These are phyloP conservation scores for Acanthochromis polyacanthus DNA, from an alignment of 2,113 vertebrate genomes.

Conservation along the genomic window DNA sequence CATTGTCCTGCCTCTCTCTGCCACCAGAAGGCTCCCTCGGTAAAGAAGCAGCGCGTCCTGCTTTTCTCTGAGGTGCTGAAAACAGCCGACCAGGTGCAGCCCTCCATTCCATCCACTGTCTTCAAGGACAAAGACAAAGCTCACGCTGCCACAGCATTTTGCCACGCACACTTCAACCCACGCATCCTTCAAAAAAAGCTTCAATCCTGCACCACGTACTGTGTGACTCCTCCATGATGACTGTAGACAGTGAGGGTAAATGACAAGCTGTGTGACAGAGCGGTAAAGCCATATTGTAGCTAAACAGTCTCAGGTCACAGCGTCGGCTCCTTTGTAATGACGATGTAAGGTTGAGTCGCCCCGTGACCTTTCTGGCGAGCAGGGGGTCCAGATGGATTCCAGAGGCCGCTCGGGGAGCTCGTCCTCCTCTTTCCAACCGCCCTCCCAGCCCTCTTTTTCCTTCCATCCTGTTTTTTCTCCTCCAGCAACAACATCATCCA, in stretches of 20 bases:
- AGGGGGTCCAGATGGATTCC: conserved; percentile 77
- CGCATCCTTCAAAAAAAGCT: conserved; percentile 45
- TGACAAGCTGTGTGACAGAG: conserved; percentile 67
- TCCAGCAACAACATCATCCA: conserved; percentile 80
- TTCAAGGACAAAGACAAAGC: conserved; percentile 79
- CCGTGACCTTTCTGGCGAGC: conserved; percentile 74
- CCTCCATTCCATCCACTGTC: conserved; percentile 69
- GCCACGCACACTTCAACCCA: conserved; percentile 35
- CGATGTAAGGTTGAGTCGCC: conserved; percentile 70
- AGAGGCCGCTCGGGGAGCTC: conserved; percentile 45
- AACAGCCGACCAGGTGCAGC: conserved; percentile 75
- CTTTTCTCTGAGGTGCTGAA: conserved; percentile 64
- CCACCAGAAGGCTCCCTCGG: conserved; percentile 83
- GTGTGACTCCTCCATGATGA: conserved; percentile 43
- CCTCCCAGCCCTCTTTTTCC: not conserved
- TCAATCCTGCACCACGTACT: conserved; percentile 37
- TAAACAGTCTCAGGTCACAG: conserved; percentile 56
- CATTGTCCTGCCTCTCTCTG: conserved; percentile 73
- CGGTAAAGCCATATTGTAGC: conserved; percentile 63
- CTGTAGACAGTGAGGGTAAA: conserved; percentile 60
- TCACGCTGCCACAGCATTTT: conserved; percentile 42
- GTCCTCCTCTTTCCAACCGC: conserved; percentile 34
- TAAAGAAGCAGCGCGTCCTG: conserved; percentile 69
- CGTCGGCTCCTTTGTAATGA: conserved; percentile 73
- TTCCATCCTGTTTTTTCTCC: conserved; percentile 68